Evolutionary conservation across 2,113 vertebrate species (phyloP).

Genomic region (Panthera tigris): DNA sequence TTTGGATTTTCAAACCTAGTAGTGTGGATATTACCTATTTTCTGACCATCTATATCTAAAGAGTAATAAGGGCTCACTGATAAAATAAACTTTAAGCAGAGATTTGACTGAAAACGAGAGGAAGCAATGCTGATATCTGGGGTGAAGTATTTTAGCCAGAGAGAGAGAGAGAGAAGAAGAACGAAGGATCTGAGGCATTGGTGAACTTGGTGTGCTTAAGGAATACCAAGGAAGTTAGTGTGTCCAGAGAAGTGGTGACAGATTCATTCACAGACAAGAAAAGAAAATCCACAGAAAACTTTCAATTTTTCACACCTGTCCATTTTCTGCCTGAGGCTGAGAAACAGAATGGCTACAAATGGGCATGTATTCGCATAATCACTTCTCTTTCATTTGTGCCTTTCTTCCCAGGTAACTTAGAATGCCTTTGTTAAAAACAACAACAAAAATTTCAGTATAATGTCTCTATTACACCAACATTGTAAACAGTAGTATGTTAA

Average conservation of each 20-base stretch:
- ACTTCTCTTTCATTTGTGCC: not conserved
- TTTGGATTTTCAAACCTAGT: not conserved
- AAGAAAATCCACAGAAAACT: not conserved
- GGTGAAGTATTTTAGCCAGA: not conserved
- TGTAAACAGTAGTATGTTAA: not conserved
- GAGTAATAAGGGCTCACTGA: not conserved
- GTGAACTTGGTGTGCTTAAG: not conserved
- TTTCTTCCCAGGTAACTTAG: not conserved
- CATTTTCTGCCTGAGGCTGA: not conserved
- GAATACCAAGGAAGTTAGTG: not conserved
- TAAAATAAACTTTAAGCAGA: not conserved
- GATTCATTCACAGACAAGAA: not conserved
- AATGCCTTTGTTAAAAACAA: not conserved
- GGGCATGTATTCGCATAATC: not conserved
- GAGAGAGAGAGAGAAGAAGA: not conserved
- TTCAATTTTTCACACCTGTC: not conserved
- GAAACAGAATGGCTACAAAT: not conserved
- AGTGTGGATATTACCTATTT: not conserved
- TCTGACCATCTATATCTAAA: not conserved
- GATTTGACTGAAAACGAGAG: not conserved
- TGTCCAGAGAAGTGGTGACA: not conserved
- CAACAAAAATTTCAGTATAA: not conserved
- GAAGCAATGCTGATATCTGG: not conserved
- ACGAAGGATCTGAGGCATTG: not conserved
- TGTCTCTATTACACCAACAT: not conserved